Evolutionary conservation across 2,113 vertebrate species (phyloP), one percentile per base, ranked within the genome.

Genomic region (Sula dactylatra): DNA sequence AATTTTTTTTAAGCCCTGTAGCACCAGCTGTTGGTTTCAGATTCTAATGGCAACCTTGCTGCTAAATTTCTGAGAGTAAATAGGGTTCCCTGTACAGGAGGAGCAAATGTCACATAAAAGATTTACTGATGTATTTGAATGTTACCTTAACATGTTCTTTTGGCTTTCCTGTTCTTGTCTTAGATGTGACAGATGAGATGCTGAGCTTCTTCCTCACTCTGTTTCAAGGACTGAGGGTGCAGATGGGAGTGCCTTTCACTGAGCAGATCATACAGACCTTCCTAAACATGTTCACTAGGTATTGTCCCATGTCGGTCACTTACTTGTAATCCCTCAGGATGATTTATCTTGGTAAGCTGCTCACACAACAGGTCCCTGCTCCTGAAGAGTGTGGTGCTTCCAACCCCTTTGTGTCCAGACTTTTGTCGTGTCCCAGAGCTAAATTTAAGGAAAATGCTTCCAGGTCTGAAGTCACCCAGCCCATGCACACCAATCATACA

Each of bases 241-340:
- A 99, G 98, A 99, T 99, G 99, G 99, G 99, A 5, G 99, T 99
- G 73, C 98, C 99, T 88, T 99, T 99, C 98, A 99, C 99, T 0
- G 99, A 99, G 93, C 99, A 99, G 97, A 99, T 99, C 94, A 99
- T 99, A 92, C 99, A 99, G 97, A 99, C 99, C 71, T 99, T 99
- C 97, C 99, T 99, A 89, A 99, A 99, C 97, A 99, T 99, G 99
- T 99, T 99, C 97, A 99, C 99, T 97, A 99, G 99, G 99, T 99
- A 97, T 50, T 77, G 80, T 11, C 38, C n/a, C 9, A 0, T 10
- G 5, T 5, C 73, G 14, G 4, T n/a, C 22, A 10, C 49, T 65
- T 29, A 50, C 50, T 76, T 58, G 44, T 58, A 49, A 32, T 4
- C 45, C 47, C 84, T 87, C 1, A 2, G 49, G 11, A 7, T 61